Evolutionary conservation across 2,797 vertebrate species (phyloP).

Genomic region (Varecia variegata): DNA sequence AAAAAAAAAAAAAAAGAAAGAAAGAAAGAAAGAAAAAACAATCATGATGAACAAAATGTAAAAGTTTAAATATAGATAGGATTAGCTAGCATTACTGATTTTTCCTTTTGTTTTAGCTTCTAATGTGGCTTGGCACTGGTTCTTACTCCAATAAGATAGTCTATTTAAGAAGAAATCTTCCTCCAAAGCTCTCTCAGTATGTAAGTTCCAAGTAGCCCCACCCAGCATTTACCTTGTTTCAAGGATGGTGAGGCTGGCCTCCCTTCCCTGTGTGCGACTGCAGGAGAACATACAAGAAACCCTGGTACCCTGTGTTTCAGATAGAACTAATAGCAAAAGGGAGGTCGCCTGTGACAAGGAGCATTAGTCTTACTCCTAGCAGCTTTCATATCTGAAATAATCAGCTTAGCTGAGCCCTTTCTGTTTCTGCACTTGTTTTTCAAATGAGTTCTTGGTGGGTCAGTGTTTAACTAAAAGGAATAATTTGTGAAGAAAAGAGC

Average conservation of each 20-base stretch:
- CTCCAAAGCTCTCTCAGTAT: not conserved
- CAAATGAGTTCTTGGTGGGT: not conserved
- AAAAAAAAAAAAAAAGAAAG: too few relatives aligned
- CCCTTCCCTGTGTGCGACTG: not conserved
- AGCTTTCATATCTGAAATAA: not conserved
- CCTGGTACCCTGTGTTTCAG: not conserved
- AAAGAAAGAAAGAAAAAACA: too few relatives aligned
- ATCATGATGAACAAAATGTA: not conserved
- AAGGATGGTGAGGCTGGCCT: not conserved
- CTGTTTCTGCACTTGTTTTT: not conserved
- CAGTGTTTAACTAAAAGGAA: not conserved
- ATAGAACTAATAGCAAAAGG: not conserved
- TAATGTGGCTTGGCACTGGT: not conserved
- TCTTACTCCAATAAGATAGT: not conserved
- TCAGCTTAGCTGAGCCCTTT: not conserved
- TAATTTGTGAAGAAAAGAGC: not conserved
- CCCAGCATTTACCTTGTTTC: not conserved
- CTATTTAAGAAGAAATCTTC: not conserved
- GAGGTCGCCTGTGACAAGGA: not conserved
- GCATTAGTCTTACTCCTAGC: accelerated
- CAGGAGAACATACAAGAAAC: not conserved
- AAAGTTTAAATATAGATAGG: not conserved
- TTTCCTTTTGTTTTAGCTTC: not conserved
- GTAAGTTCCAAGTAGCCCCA: not conserved
- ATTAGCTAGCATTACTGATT: not conserved